These are phyloP conservation scores for Sisor rabdophorus DNA, from an alignment of 2,113 vertebrate genomes.

Conservation along the genomic window DNA sequence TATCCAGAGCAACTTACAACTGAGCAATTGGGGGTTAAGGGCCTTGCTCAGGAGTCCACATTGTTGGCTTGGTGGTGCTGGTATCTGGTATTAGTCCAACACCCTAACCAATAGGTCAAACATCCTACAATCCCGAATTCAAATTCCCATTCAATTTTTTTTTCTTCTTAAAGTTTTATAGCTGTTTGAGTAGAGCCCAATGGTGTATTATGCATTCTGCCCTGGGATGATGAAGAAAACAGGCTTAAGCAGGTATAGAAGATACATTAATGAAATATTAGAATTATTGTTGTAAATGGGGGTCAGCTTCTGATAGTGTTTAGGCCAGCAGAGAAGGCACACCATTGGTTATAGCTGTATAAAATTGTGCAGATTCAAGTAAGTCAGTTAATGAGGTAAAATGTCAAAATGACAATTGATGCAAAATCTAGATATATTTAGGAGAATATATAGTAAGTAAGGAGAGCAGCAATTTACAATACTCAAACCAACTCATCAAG, in stretches of 20 bases:
- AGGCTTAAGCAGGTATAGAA: neutral
- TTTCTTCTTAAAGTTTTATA: neutral
- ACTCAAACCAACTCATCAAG: neutral
- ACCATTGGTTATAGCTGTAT: too few species aligned
- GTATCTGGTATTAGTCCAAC: too few species aligned
- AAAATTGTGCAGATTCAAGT: too few species aligned
- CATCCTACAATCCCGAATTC: neutral
- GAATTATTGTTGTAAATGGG: neutral
- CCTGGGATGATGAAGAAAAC: neutral
- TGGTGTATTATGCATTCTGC: neutral
- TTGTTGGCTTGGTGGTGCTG: too few species aligned
- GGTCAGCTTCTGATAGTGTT: too few species aligned
- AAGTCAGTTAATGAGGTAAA: too few species aligned
- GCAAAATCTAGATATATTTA: neutral
- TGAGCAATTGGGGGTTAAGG: too few species aligned
- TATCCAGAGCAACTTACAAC: too few species aligned
- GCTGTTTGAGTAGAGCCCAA: neutral
- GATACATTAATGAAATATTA: neutral
- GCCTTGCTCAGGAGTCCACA: too few species aligned
- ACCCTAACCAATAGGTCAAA: too few species aligned
- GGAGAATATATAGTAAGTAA: too few species aligned
- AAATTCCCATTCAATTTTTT: neutral
- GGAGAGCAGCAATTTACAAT: neutral
- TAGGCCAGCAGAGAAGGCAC: too few species aligned
- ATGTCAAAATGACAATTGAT: neutral